A percentile compares a stretch with the other conserved stretches of the same genome.
Evolutionary conservation across 1,140 invertebrate genomes (phyloP).

Genomic region (Drosophila teissieri): DNA sequence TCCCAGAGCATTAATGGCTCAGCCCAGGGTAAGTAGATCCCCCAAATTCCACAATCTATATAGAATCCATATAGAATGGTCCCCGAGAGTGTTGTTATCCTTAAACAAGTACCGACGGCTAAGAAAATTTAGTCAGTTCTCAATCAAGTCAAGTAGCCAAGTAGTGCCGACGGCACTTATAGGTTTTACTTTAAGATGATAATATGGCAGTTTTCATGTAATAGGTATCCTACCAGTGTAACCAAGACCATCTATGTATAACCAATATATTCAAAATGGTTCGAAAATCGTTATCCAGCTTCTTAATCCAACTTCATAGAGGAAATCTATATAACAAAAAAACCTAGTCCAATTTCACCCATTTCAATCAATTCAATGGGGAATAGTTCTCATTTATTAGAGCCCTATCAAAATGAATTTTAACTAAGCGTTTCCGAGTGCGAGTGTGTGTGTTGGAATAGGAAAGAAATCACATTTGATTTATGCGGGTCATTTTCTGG

Average conservation of each 20-base stretch:
- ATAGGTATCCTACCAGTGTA: too few species aligned
- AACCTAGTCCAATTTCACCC: not conserved
- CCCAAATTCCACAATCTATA: not conserved
- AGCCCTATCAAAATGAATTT: conserved; percentile 25
- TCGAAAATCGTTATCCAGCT: too few species aligned
- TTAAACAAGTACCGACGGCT: conserved; percentile 21
- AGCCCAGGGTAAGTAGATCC: conserved; percentile 83
- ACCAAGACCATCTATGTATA: not conserved
- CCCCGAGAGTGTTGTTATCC: conserved; percentile 31
- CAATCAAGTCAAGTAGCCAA: not conserved
- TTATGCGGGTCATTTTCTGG: conserved; percentile 55
- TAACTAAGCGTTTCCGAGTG: conserved; percentile 3
- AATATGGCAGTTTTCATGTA: not conserved
- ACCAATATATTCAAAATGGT: too few species aligned
- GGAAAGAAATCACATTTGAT: conserved; percentile 34
- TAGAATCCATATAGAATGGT: not conserved
- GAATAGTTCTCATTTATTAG: conserved; percentile 25
- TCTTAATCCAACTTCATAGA: too few species aligned
- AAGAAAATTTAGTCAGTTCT: not conserved
- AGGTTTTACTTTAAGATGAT: not conserved
- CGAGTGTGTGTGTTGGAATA: conserved; percentile 25
- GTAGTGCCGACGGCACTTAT: conserved; percentile 20
- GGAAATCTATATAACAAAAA: not conserved
- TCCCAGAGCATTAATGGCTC: conserved; percentile 85
- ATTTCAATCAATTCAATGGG: conserved; percentile 27